Evolutionary conservation across 2,888 invertebrate species (phyloP).

Genomic region (Nymphalis polychloros): DNA sequence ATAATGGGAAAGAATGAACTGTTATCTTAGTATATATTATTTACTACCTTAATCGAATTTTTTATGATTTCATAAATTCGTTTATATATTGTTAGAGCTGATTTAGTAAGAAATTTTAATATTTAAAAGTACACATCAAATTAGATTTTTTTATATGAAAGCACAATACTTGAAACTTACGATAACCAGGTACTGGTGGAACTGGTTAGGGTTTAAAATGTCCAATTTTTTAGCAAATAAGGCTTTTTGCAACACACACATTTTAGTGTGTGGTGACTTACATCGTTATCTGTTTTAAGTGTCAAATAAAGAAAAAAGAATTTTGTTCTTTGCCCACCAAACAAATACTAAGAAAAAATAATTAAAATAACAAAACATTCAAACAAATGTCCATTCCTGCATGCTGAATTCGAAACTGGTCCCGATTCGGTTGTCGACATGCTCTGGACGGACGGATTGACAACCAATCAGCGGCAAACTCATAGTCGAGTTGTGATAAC

Average conservation of each 20-base stretch:
- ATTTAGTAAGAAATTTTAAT: not conserved
- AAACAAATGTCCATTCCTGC: constrained; percentile 13
- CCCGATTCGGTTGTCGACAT: constrained; percentile 21
- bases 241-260: too few species aligned
- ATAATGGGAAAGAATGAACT: constrained; percentile 16
- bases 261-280: too few species aligned
- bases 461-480: constrained; percentile 20
- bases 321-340: too few species aligned
- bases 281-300: too few species aligned
- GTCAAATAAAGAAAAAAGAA: too few species aligned
- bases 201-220: too few species aligned
- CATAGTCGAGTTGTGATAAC: constrained; percentile 16
- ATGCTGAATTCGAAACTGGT: constrained; percentile 20
- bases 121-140: constrained; percentile 11
- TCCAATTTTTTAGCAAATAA: too few species aligned
- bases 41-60: constrained; percentile 5
- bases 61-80: not conserved
- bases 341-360: not conserved
- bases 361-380: not conserved
- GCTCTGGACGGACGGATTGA: constrained; percentile 27
- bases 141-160: too few species aligned
- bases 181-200: too few species aligned
- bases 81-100: not conserved
- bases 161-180: too few species aligned
- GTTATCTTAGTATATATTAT: constrained; percentile 16